phyloP scores from a whole-genome alignment of 2,113 vertebrate species.

The Orycteropus afer region DNA sequence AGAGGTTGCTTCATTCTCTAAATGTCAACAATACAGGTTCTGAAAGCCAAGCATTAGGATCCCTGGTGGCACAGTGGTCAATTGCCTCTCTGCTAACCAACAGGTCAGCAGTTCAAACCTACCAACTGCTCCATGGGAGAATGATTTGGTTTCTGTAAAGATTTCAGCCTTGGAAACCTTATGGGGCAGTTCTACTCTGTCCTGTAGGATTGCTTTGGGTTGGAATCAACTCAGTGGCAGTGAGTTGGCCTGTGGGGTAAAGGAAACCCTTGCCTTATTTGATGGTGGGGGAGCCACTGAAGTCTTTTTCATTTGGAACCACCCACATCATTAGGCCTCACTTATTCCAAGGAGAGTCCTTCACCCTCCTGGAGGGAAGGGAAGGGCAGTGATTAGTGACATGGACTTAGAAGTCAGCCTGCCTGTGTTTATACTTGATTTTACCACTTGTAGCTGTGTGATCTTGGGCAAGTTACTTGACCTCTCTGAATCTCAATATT shows the following conservation, averaged over 20 bases:
- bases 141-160: background rate
- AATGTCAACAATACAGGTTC: background rate
- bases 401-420: background rate
- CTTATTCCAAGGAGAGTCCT: background rate
- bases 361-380: background rate
- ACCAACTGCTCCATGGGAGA: background rate
- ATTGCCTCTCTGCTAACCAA: background rate
- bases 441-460: background rate
- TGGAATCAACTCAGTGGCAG: background rate
- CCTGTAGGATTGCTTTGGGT: background rate
- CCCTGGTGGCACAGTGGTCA: background rate
- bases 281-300: background rate
- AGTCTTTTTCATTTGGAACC: background rate
- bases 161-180: background rate
- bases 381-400: too few species aligned
- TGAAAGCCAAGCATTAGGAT: background rate
- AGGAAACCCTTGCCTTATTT: background rate
- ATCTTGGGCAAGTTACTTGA: background rate
- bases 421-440: background rate
- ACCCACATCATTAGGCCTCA: background rate
- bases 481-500: background rate
- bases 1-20: background rate
- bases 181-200: background rate
- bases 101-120: background rate
- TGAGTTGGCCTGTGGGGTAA: background rate